Conservation (phyloP, 2,113 vertebrate species). For the Chloropsis hardwickii region DNA sequence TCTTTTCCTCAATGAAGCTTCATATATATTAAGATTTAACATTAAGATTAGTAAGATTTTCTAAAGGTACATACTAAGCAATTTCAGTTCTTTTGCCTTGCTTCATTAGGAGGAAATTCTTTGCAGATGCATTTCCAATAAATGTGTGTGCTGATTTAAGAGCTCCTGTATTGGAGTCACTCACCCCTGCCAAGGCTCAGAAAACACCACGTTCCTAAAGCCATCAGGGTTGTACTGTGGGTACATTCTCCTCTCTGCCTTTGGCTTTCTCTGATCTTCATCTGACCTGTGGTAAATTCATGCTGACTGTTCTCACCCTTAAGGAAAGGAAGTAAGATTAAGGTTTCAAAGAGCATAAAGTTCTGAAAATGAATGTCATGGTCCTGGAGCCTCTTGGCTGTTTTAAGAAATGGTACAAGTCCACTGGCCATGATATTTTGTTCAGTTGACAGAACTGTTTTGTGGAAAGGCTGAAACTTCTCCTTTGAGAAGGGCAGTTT, state of each 20-base stretch:
- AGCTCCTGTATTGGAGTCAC: not conserved
- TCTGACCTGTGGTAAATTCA: conserved; percentile 36
- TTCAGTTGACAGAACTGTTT: not conserved
- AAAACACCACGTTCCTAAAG: not conserved
- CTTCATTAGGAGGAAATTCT: conserved; percentile 56
- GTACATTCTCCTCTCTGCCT: not conserved
- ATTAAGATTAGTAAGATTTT: conserved; percentile 55
- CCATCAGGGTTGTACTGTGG: not conserved
- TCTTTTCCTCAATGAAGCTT: not conserved
- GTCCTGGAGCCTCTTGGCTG: not conserved
- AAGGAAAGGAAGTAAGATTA: conserved; percentile 30
- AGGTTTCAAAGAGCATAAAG: not conserved
- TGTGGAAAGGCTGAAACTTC: not conserved
- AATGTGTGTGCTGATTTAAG: not conserved
- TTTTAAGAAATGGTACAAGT: not conserved
- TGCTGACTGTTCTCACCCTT: conserved; percentile 12
- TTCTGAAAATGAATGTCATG: not conserved
- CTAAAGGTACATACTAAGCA: conserved; percentile 55
- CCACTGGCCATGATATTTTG: not conserved
- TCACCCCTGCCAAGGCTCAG: conserved; percentile 23
- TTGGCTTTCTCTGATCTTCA: conserved; percentile 9
- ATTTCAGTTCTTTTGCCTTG: conserved; percentile 54
- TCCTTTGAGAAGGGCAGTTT: not conserved
- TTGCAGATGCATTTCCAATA: conserved; percentile 45
- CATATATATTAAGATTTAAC: conserved; percentile 37